Evolutionary conservation across 2,113 vertebrate genomes (phyloP), one percentile per base, ranked within the genome.

Genomic region (Perca schrenkii): DNA sequence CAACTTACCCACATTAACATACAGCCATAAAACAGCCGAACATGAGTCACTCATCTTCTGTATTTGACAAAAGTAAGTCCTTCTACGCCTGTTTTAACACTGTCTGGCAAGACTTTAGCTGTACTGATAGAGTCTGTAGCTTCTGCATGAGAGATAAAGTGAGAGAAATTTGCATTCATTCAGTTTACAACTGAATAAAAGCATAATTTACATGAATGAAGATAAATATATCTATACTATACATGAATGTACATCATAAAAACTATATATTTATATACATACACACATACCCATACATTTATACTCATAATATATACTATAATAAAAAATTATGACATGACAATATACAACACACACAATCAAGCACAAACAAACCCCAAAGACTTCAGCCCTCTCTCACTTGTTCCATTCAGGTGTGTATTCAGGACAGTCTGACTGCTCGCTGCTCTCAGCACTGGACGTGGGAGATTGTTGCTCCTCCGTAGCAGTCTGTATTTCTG

Each of bases 401-500:
- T 31, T n/a, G 16, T 36, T 53, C 66, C 49, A 5, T 67, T 77
- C 1, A 7, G 31, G 22, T 61, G 16, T 69, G 47, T 34, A 40
- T 43, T 15, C 28, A 28, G 4, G 61, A 4, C 54, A 46, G 40
- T 56, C 14, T 34, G 14, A 54, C 15, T 19, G 79, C 28, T 53
- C 6, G 0, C 46, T 64, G 65, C 47, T 60, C n/a, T 47, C 52
- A 56, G 52, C 34, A 22, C 34, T 25, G 34, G 14, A 57, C 8
- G 31, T 36, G 16, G n/a, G 6, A 40, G 5, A 40, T 3, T 34
- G 31, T 19, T 54, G 36, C 50, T 43, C 21, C 49, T 63, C 47
- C 17, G 11, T 22, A 49, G 31, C 21, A 13, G 62, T 80, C 73
- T 50, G 12, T 50, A 49, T 73, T 43, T 60, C 50, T 60, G 60